phyloP scores from a whole-genome alignment of 2,797 vertebrate species.

The Mustela erminea region DNA sequence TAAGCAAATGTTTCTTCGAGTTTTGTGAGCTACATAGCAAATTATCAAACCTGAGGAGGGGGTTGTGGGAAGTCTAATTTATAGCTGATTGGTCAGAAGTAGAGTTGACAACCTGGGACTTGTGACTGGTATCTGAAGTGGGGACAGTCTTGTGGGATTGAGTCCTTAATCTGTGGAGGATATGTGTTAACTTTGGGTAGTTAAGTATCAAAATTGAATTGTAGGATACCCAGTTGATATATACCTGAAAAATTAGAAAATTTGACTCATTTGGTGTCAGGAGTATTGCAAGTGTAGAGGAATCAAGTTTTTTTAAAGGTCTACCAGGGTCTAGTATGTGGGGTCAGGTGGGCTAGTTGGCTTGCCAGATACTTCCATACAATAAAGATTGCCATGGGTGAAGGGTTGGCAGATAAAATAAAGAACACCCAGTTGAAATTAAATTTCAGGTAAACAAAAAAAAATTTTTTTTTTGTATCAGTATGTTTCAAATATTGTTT shows the following conservation, averaged over 20 bases:
- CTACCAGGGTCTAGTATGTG: neutral
- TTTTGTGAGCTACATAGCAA: neutral
- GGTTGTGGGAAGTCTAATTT: neutral
- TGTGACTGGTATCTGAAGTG: neutral
- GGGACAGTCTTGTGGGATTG: neutral
- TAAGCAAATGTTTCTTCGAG: neutral
- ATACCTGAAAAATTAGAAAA: neutral
- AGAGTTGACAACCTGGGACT: neutral
- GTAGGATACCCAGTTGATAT: neutral
- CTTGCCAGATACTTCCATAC: neutral
- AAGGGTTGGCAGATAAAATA: neutral
- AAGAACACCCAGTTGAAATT: neutral
- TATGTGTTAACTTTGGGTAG: neutral
- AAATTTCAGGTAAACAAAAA: constrained; percentile 11
- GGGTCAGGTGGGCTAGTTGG: neutral
- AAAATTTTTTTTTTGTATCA: neutral
- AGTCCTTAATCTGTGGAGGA: neutral
- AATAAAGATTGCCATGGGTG: neutral
- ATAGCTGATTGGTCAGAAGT: neutral
- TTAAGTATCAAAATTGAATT: neutral
- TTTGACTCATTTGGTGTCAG: neutral
- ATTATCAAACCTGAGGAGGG: neutral
- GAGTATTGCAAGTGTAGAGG: neutral
- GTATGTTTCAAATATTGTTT: constrained; percentile 2
- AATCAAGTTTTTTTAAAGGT: neutral